phyloP scores from a whole-genome alignment of 2,888 invertebrate species.

The Deladenus siricidicola region DNA sequence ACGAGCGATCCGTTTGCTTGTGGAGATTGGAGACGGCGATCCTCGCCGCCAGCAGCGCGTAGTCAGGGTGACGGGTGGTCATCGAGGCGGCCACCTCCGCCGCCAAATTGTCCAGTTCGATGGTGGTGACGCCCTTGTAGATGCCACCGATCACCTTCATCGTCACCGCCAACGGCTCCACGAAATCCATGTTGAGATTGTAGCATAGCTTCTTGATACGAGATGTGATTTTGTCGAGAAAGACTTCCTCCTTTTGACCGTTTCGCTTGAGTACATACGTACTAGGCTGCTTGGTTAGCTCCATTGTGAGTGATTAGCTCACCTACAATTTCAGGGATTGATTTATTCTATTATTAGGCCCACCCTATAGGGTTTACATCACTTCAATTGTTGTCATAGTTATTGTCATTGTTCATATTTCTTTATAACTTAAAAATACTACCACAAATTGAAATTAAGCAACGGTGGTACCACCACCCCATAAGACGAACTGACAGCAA shows the following conservation, averaged over 20 bases:
- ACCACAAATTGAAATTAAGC: too few relatives aligned
- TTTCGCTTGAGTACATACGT: slow-evolving; percentile 48
- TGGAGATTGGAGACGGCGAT: slow-evolving; percentile 94
- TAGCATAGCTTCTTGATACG: slow-evolving; percentile 89
- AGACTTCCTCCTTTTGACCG: slow-evolving; percentile 81
- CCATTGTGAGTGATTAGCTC: too few relatives aligned
- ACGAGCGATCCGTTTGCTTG: slow-evolving; percentile 85
- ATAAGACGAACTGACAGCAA: too few relatives aligned
- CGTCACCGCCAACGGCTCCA: slow-evolving; percentile 65
- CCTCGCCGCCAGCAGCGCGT: slow-evolving; percentile 67
- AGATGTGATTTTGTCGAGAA: slow-evolving; percentile 95
- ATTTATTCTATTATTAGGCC: too few relatives aligned
- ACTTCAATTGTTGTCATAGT: too few relatives aligned
- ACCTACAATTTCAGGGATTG: too few relatives aligned
- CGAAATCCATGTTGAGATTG: slow-evolving; percentile 86
- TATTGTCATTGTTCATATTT: too few relatives aligned
- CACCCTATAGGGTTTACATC: too few relatives aligned
- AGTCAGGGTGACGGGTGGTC: slow-evolving; percentile 94
- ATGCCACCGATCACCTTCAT: slow-evolving; percentile 21
- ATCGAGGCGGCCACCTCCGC: slow-evolving; percentile 97
- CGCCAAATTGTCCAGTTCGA: slow-evolving; percentile 90
- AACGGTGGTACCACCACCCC: too few relatives aligned
- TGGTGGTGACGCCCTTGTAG: slow-evolving; percentile 85
- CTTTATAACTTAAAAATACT: too few relatives aligned
- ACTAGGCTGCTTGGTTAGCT: too few relatives aligned